These are phyloP conservation scores for Cepaea nemoralis DNA, from an alignment of 1,140 invertebrate species.

Conservation along the genomic window DNA sequence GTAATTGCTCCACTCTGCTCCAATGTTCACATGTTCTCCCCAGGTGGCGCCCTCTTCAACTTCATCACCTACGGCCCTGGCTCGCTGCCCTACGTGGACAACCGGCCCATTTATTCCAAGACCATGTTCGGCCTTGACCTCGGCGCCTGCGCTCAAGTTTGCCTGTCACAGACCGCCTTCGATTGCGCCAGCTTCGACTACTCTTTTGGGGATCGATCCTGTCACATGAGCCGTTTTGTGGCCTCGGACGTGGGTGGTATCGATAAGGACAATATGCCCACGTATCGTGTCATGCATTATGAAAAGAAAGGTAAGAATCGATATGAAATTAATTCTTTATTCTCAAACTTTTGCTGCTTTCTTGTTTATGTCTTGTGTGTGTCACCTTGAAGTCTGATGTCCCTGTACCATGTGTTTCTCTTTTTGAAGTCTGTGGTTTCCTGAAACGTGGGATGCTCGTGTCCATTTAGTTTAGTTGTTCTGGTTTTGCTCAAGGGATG, in stretches of 20 bases:
- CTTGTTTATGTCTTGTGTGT: background rate
- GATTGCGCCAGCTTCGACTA: constrained; percentile 68
- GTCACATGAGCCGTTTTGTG: constrained; percentile 66
- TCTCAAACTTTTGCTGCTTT: background rate
- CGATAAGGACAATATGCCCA: constrained; percentile 50
- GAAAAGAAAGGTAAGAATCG: constrained; percentile 64
- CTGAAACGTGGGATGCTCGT: no score
- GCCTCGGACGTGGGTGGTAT: constrained; percentile 66
- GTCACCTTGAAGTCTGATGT: background rate
- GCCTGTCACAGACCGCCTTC: constrained; percentile 64
- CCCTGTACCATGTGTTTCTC: background rate
- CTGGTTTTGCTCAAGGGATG: no score
- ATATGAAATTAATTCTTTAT: no score
- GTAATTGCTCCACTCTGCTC: background rate
- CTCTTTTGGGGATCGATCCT: constrained; percentile 58
- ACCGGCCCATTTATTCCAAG: constrained; percentile 61
- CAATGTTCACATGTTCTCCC: background rate
- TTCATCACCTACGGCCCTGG: constrained; percentile 69
- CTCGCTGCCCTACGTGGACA: constrained; percentile 58
- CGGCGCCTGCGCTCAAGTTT: constrained; percentile 66
- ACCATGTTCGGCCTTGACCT: constrained; percentile 62
- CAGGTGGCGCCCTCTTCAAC: constrained; percentile 63
- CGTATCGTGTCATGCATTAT: constrained; percentile 64
- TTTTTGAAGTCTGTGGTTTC: no score
- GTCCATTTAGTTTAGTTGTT: no score